Percentiles rank a stretch among this genome's conserved stretches.
Conservation (phyloP, 2,888 invertebrate genomes). For the Myopa testacea region DNA sequence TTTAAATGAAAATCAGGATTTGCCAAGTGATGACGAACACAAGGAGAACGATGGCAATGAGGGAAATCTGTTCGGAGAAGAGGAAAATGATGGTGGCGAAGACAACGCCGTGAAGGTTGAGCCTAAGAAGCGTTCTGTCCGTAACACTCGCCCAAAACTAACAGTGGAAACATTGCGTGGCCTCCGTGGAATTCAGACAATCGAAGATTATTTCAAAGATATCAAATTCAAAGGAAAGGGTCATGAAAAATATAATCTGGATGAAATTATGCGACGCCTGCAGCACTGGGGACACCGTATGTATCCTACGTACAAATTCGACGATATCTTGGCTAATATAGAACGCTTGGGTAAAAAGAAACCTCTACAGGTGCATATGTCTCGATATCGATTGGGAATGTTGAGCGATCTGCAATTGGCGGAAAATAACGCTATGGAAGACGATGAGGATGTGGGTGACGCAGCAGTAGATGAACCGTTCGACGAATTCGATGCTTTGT, state of each 20-base stretch:
- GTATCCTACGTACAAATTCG: conserved; percentile 89
- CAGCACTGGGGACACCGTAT: conserved; percentile 96
- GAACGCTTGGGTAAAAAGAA: conserved; percentile 88
- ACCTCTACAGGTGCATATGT: conserved; percentile 78
- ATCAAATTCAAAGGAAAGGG: conserved; percentile 85
- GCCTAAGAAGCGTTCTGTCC: conserved; percentile 72
- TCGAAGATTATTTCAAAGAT: conserved; percentile 83
- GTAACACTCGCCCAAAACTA: conserved; percentile 77
- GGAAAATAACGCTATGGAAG: conserved; percentile 68
- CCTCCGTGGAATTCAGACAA: conserved; percentile 80
- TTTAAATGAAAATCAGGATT: conserved; percentile 62
- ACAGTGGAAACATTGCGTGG: conserved; percentile 80
- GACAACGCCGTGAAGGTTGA: conserved; percentile 67
- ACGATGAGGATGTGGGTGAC: conserved; percentile 58
- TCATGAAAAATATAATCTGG: conserved; percentile 85
- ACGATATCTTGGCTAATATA: conserved; percentile 82
- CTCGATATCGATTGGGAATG: conserved; percentile 72
- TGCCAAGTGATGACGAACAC: conserved; percentile 68
- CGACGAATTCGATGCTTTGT: conserved; percentile 75
- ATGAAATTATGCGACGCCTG: conserved; percentile 81
- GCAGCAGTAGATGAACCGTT: conserved; percentile 67
- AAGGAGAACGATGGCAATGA: conserved; percentile 67
- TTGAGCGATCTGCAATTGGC: conserved; percentile 66
- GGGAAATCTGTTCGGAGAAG: conserved; percentile 63
- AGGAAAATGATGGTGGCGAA: conserved; percentile 68